Evolutionary conservation across 2,113 vertebrate genomes (phyloP).

Genomic region (Ophiodon elongatus): DNA sequence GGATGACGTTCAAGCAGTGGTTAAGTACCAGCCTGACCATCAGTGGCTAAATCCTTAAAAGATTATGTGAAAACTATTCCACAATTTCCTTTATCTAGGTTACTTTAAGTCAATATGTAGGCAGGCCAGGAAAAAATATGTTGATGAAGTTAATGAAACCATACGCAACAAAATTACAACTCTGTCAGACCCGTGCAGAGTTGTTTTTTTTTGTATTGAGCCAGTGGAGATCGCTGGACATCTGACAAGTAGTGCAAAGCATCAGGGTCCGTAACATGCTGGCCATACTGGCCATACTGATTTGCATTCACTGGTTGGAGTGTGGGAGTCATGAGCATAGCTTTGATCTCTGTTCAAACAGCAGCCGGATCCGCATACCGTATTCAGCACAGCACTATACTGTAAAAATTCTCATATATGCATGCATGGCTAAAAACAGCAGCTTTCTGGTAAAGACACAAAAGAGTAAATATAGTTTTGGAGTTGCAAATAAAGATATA

Average conservation of each 20-base stretch:
- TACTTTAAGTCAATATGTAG: neutral
- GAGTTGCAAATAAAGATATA: constrained; percentile 17
- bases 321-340: constrained; percentile 65
- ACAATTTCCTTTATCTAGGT: neutral
- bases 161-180: constrained; percentile 11
- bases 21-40: neutral
- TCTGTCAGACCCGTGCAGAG: constrained; percentile 41
- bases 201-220: constrained; percentile 27
- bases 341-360: constrained; percentile 60
- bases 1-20: neutral
- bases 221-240: constrained; percentile 38
- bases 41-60: neutral
- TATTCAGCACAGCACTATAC: constrained; percentile 13
- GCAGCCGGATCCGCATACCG: constrained; percentile 36
- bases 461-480: neutral
- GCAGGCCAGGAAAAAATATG: constrained; percentile 10
- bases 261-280: constrained; percentile 64
- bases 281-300: constrained; percentile 64
- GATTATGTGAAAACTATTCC: neutral
- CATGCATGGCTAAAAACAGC: constrained; percentile 9
- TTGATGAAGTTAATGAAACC: constrained; percentile 35
- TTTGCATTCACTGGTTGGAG: constrained; percentile 73
- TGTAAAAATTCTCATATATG: too few species aligned
- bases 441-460: neutral
- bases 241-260: constrained; percentile 59